A percentile compares a stretch with the other conserved stretches of the same genome.
Evolutionary conservation across 2,888 invertebrate genomes (phyloP).

Genomic region (Venusia cambrica): DNA sequence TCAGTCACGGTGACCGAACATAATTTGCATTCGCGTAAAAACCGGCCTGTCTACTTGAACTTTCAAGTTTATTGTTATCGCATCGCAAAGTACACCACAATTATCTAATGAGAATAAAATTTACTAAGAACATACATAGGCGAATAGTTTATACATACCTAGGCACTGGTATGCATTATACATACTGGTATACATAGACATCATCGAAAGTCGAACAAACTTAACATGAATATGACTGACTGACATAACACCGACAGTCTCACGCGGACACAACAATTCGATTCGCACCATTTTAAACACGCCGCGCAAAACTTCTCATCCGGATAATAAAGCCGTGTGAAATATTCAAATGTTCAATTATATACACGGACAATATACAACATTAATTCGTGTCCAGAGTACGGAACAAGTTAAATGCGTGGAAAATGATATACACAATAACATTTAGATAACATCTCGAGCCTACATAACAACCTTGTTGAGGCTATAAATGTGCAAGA

Average conservation of each 20-base stretch:
- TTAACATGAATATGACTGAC: slow-evolving; percentile 26
- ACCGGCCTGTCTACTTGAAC: slow-evolving; percentile 17
- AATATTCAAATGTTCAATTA: slow-evolving; percentile 25
- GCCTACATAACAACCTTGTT: slow-evolving; percentile 21
- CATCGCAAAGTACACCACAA: too few species aligned
- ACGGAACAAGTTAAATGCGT: slow-evolving; percentile 34
- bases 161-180: too few species aligned
- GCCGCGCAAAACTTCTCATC: slow-evolving; percentile 22
- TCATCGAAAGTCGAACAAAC: slow-evolving; percentile 41
- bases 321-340: slow-evolving; percentile 26
- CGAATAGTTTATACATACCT: too few species aligned
- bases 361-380: slow-evolving; percentile 17
- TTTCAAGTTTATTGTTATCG: slow-evolving; percentile 4
- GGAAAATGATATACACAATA: slow-evolving; percentile 34
- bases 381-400: slow-evolving; percentile 35
- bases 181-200: slow-evolving; percentile 34
- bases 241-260: slow-evolving; percentile 38
- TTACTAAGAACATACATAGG: too few species aligned
- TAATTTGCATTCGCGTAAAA: slow-evolving; percentile 23
- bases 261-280: slow-evolving; percentile 21
- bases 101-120: too few species aligned
- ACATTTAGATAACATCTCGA: slow-evolving; percentile 28
- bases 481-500: slow-evolving; percentile 15
- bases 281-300: slow-evolving; percentile 22
- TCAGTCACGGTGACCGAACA: slow-evolving; percentile 23